A percentile compares a stretch with the other conserved stretches of the same genome.
phyloP scores from a whole-genome alignment of 2,113 vertebrate genomes.

The Cyprinodon brontotheroides region DNA sequence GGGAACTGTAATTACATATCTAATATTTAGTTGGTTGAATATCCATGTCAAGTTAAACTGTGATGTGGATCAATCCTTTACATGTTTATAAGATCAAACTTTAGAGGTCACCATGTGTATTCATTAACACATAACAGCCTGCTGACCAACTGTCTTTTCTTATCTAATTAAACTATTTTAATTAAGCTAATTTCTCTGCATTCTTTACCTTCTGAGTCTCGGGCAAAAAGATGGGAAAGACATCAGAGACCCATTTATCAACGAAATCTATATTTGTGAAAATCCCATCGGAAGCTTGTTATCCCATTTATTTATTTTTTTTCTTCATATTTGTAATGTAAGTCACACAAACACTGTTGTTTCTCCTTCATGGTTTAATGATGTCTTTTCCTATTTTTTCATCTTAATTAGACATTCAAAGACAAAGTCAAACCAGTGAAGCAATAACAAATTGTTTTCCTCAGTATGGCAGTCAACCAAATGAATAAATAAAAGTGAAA shows the following conservation, averaged over 20 bases:
- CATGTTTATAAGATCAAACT: too few species aligned
- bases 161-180: constrained; percentile 13
- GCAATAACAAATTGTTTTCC: constrained; percentile 11
- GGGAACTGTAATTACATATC: too few species aligned
- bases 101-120: background rate
- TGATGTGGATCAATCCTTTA: too few species aligned
- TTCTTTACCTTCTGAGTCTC: background rate
- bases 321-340: constrained; percentile 18
- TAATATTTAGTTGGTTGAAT: too few species aligned
- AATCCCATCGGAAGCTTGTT: constrained; percentile 22
- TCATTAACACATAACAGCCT: background rate
- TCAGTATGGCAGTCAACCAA: background rate
- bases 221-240: constrained; percentile 36
- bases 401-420: constrained; percentile 31
- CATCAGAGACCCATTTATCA: constrained; percentile 29
- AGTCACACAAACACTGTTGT: constrained; percentile 48
- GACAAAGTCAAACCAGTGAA: constrained; percentile 59
- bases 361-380: constrained; percentile 54
- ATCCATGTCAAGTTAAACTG: too few species aligned
- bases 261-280: constrained; percentile 39
- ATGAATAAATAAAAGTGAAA: constrained; percentile 1
- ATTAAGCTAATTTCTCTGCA: background rate
- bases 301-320: constrained; percentile 33
- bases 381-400: constrained; percentile 2
- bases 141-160: background rate